Evolutionary conservation across 2,113 vertebrate genomes (phyloP).

Genomic region (Dendropsophus ebraccatus): DNA sequence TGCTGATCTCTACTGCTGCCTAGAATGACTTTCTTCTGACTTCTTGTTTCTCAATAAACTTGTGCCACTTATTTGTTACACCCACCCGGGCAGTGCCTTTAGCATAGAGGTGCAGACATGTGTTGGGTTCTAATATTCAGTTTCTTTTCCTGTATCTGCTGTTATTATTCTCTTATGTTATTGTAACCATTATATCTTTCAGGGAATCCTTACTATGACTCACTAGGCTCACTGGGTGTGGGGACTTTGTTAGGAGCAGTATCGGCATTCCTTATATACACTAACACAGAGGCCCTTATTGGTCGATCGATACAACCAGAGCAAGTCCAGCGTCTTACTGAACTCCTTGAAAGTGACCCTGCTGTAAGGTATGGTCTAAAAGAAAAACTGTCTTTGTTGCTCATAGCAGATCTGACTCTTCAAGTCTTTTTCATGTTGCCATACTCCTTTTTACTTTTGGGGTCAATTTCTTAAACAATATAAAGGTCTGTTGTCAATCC

Average conservation of each 20-base stretch:
- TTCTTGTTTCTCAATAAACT: conserved; percentile 42
- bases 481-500: no score
- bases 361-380: conserved; percentile 84
- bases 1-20: conserved; percentile 26
- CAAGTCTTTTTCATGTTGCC: neutral
- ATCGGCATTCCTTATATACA: conserved; percentile 97
- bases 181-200: conserved; percentile 11
- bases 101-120: neutral
- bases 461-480: no score
- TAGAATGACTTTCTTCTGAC: conserved; percentile 19
- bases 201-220: conserved; percentile 93
- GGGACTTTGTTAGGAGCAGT: conserved; percentile 90
- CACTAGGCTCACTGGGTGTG: conserved; percentile 91
- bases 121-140: neutral
- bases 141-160: neutral
- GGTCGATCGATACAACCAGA: conserved; percentile 94
- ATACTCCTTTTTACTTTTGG: neutral
- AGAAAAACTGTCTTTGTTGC: no score
- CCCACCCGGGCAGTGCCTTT: neutral
- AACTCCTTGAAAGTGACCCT: conserved; percentile 92
- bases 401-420: neutral
- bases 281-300: conserved; percentile 93
- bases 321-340: conserved; percentile 91
- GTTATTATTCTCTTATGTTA: neutral
- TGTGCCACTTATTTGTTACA: conserved; percentile 29